A percentile compares a stretch with the other conserved stretches of the same genome.
These are phyloP conservation scores for Zelostemma sp. DNA, from an alignment of 1,140 invertebrate genomes.

Conservation along the genomic window DNA sequence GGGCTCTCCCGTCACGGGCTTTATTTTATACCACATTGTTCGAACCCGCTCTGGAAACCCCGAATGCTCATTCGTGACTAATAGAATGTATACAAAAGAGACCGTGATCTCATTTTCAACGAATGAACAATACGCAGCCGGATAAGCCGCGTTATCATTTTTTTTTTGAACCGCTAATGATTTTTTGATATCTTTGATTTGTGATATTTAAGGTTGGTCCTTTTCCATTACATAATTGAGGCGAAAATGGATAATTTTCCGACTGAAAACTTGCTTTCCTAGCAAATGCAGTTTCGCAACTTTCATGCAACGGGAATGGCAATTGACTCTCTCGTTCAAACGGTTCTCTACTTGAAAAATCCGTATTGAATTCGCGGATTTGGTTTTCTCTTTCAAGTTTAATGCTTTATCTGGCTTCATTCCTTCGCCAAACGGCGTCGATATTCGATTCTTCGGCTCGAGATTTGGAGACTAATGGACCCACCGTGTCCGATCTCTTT, in stretches of 20 bases:
- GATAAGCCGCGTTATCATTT: too few relatives aligned
- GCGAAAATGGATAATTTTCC: background rate
- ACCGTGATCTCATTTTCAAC: background rate
- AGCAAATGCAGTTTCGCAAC: too few relatives aligned
- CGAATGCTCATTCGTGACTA: background rate
- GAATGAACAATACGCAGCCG: background rate
- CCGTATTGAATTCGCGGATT: background rate
- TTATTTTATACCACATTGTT: background rate
- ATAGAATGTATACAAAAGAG: background rate
- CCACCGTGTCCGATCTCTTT: constrained; percentile 3
- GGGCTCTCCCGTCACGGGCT: background rate
- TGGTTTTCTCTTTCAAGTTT: background rate
- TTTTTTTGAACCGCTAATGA: too few relatives aligned
- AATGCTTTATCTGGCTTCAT: background rate
- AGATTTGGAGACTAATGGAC: constrained; percentile 8
- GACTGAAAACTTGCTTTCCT: background rate
- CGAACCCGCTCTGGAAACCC: background rate
- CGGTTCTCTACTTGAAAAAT: background rate
- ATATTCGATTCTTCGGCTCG: background rate
- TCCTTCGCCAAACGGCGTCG: constrained; percentile 1
- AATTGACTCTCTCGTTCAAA: background rate
- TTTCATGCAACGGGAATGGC: too few relatives aligned
- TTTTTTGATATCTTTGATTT: too few relatives aligned
- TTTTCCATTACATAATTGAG: too few relatives aligned
- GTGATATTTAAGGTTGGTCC: too few relatives aligned